These are phyloP conservation scores for Bunonema sp. DNA, from an alignment of 2,888 invertebrate species.

Conservation along the genomic window DNA sequence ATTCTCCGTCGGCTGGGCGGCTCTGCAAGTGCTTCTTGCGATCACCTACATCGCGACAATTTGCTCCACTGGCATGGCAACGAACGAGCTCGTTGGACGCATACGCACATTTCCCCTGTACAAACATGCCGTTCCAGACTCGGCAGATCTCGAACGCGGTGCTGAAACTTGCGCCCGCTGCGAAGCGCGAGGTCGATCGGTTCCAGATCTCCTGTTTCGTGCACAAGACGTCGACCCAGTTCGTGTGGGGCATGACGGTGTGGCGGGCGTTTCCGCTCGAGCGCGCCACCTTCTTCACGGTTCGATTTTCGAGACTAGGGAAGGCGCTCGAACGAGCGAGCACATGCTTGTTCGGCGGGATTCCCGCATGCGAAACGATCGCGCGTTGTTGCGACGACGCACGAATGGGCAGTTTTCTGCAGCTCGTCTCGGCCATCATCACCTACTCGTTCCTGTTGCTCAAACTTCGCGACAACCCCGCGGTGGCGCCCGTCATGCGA, in stretches of 20 bases:
- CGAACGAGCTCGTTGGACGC: slow-evolving; percentile 28
- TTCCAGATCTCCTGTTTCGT: slow-evolving; percentile 40
- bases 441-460: slow-evolving; percentile 37
- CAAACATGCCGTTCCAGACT: slow-evolving; percentile 16
- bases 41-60: slow-evolving; percentile 20
- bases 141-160: slow-evolving; percentile 34
- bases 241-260: slow-evolving; percentile 43
- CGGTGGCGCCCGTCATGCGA: slow-evolving; percentile 3
- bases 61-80: slow-evolving; percentile 31
- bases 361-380: not conserved
- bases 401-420: slow-evolving; percentile 9
- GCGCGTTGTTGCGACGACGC: not conserved
- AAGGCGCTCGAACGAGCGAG: not conserved
- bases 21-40: slow-evolving; percentile 7
- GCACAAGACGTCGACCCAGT: slow-evolving; percentile 40
- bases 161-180: slow-evolving; percentile 32
- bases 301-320: slow-evolving; percentile 5
- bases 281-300: slow-evolving; percentile 40
- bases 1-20: slow-evolving; percentile 32
- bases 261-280: slow-evolving; percentile 42
- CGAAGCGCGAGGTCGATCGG: slow-evolving; percentile 29
- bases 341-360: no score
- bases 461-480: slow-evolving; percentile 30
- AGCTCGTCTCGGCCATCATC: slow-evolving; percentile 36
- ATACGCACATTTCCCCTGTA: not conserved